Base-by-base conservation (phyloP, 2,113 vertebrate genomes). In the Festucalex cinctus region DNA sequence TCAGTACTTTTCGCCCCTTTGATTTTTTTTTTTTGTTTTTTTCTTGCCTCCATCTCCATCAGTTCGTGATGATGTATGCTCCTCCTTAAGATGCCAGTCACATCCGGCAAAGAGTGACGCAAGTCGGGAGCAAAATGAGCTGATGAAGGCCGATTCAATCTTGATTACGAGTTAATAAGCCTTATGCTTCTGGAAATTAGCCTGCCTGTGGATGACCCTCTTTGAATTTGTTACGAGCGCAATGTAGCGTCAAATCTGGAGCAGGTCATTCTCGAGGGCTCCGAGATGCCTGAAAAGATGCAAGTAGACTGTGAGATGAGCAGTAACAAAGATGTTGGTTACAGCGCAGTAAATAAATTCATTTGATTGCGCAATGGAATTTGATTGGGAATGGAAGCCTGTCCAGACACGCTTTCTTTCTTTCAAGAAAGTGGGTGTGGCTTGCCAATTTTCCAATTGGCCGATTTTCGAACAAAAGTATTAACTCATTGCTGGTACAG, bases 211-310 rank as follows among this genome's bases (percentile, higher is more conserved):
- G 85, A 89, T 87, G 90, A 89, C 88, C 90, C 81, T 84, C 78
- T 79, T 82, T 76, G 89, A 88, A 92, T 92, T 90, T 91, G 86
- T 91, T 90, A 85, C 86, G 80, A 89, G 86, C 90, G 90, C 90
- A 91, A 89, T 88, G 88, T 86, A 88, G 89, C 85, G 77, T 89
- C 70, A 89, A 92, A 93, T 92, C 82, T 90, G 80, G 86, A 84
- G 81, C 86, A 90, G 86, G 87, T 92, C 88, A 71, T 85, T 88
- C 88, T 82, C 86, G 66, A 74, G 86, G 80, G 88, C 89, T 91
- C 19, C 7, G 6, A n/a, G n/a, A n/a, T 49, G 48, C 2, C 7
- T 20, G 20, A 49, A 17, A 46, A 17, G 5, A 46, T 5, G 44
- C 39, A 41, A 13, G 39, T 13, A 12, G 28, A 32, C 28, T 32